Evolutionary conservation across 2,797 vertebrate species (phyloP), one percentile per base, ranked within the genome.

Genomic region (Hippoglossus hippoglossus): DNA sequence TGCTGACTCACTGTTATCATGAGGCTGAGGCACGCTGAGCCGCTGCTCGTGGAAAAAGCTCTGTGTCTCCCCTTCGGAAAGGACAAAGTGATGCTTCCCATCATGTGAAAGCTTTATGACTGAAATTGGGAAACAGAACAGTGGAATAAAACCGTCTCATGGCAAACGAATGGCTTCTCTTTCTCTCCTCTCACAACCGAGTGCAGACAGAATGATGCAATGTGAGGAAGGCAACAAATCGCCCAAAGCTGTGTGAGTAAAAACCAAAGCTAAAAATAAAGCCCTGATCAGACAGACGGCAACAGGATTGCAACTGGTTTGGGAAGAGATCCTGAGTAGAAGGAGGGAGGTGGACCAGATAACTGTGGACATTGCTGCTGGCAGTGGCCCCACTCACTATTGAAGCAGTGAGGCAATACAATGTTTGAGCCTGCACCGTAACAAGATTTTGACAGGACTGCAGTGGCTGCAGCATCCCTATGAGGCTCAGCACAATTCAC

Each of bases 1-100:
- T 93, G 94, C 93, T 94, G 94, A 94, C 89, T 94, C 94, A 94
- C 80, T 90, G 82, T 68, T 87, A 87, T 85, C 79, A 87, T 85
- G 58, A 66, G 80, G 79, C 76, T 51, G 67, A 80, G 73, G 81
- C 51, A 13, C 63, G 69, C 81, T 52, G 79, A 73, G 86, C 72
- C 36, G 28, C 80, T 67, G 80, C 89, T 80, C 79, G 18, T 76
- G 68, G 63, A 71, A 19, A 81, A 55, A 72, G 68, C 85, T 83
- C 64, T 28, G 63, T 73, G 66, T 50, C 66, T 89, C 86, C 80
- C 87, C 87, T 88, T 90, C 86, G 89, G 82, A 91, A 90, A 89
- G 89, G 90, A 86, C 87, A 89, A 75, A 71, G 69, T 73, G 60
- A 81, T 67, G 81, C 75, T 78, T 85, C 76, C 79, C 68, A 75